These are phyloP conservation scores for Tinea semifulvella DNA, from an alignment of 2,888 invertebrate species.

Conservation along the genomic window DNA sequence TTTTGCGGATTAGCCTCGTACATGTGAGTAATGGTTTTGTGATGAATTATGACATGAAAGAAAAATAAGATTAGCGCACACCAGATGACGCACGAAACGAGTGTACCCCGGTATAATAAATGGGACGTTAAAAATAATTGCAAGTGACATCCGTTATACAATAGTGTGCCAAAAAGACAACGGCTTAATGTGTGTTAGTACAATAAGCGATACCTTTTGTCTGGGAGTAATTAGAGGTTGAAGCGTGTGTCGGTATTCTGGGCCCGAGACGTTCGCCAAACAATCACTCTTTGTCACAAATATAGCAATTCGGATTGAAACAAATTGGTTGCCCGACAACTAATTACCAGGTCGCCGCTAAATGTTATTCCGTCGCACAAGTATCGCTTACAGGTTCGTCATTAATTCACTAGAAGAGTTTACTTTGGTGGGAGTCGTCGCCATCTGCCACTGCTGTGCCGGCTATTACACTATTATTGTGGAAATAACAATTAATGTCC, in stretches of 20 bases:
- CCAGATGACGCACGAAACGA: conserved; percentile 6
- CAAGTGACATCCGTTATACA: conserved; percentile 8
- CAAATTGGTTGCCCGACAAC: background rate
- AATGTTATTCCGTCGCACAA: no score
- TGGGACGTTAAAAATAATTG: conserved; percentile 12
- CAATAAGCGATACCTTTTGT: conserved; percentile 5
- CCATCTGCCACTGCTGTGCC: no score
- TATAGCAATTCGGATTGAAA: background rate
- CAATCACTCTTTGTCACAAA: conserved; percentile 9
- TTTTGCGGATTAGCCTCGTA: conserved; percentile 11
- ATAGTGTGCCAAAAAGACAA: background rate
- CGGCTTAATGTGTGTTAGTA: background rate
- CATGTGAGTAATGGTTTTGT: conserved; percentile 9
- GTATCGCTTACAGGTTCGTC: no score
- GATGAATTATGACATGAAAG: conserved; percentile 13
- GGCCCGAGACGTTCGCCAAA: conserved; percentile 8
- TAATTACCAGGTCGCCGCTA: background rate
- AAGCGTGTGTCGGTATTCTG: conserved; percentile 4
- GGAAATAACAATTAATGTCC: conserved; percentile 15
- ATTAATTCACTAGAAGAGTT: no score
- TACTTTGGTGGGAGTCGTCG: background rate
- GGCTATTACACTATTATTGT: conserved; percentile 2
- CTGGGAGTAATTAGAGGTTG: conserved; percentile 1
- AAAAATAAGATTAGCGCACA: conserved; percentile 7
- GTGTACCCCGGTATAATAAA: conserved; percentile 8